Percentiles rank a stretch among this genome's conserved stretches.
These are phyloP conservation scores for Tipula unca DNA, from an alignment of 2,888 invertebrate species.

Conservation along the genomic window DNA sequence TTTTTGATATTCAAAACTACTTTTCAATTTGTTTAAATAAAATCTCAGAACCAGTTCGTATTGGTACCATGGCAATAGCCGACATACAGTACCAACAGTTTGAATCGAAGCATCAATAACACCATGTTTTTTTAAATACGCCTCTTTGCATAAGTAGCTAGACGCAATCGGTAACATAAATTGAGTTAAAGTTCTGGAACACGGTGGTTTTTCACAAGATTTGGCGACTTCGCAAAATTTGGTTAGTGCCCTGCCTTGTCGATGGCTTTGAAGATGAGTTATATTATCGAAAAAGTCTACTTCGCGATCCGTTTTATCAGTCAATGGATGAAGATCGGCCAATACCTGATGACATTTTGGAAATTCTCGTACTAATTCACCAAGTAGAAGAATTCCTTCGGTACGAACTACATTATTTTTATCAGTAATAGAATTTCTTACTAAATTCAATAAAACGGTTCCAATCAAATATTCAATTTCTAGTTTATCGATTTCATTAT, in stretches of 20 bases:
- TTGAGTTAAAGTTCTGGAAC: conserved; percentile 65
- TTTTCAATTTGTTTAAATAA: conserved; percentile 68
- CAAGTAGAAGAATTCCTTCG: conserved; percentile 71
- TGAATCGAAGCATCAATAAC: conserved; percentile 80
- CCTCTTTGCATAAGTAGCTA: conserved; percentile 68
- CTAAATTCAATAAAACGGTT: conserved; percentile 61
- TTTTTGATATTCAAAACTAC: conserved; percentile 67
- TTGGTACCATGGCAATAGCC: conserved; percentile 78
- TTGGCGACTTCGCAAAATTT: conserved; percentile 62
- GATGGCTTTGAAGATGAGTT: conserved; percentile 76
- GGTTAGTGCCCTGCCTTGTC: conserved; percentile 72
- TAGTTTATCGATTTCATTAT: conserved; percentile 42
- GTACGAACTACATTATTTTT: conserved; percentile 63
- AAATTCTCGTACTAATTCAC: conserved; percentile 66
- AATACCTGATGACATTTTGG: conserved; percentile 60
- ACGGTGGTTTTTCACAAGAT: conserved; percentile 51
- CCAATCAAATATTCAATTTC: conserved; percentile 62
- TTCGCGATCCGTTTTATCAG: conserved; percentile 66
- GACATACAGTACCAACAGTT: conserved; percentile 65
- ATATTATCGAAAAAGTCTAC: conserved; percentile 94
- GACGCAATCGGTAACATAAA: conserved; percentile 79
- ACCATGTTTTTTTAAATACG: conserved; percentile 66
- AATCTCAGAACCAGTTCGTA: conserved; percentile 75
- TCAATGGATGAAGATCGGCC: conserved; percentile 57
- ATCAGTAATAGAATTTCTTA: conserved; percentile 62